A percentile compares a stretch with the other conserved stretches of the same genome.
Conservation (phyloP, 1,140 invertebrate genomes). For the Drosophila bipectinata region DNA sequence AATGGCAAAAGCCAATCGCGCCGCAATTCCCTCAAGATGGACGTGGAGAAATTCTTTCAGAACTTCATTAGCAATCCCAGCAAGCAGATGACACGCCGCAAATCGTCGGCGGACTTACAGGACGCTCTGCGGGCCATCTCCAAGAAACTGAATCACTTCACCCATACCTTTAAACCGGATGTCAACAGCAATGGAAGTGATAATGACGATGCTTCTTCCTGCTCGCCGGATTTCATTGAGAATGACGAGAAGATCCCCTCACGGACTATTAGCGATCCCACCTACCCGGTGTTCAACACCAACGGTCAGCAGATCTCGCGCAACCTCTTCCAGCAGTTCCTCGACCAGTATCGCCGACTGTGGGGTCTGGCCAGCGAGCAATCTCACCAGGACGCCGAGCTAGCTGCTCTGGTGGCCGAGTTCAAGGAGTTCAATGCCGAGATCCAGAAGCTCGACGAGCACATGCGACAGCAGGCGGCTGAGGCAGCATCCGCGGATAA, state of each 20-base stretch:
- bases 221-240: conserved; percentile 79
- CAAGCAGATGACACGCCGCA: conserved; percentile 73
- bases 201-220: conserved; percentile 19
- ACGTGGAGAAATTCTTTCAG: conserved; percentile 81
- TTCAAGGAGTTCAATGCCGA: conserved; percentile 84
- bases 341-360: conserved; percentile 85
- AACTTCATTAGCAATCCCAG: conserved; percentile 79
- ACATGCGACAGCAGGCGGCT: conserved; percentile 84
- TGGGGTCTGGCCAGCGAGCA: conserved; percentile 71
- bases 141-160: conserved; percentile 83
- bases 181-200: conserved; percentile 73
- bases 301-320: conserved; percentile 90
- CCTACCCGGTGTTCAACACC: conserved; percentile 89
- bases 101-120: conserved; percentile 85
- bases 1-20: conserved; percentile 64
- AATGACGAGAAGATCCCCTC: conserved; percentile 67
- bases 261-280: conserved; percentile 91
- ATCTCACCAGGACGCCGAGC: conserved; percentile 63
- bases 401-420: conserved; percentile 74
- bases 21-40: conserved; percentile 65
- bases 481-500: conserved; percentile 54
- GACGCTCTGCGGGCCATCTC: conserved; percentile 85
- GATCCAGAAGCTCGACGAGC: conserved; percentile 83
- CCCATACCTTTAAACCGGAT: conserved; percentile 64
- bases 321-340: conserved; percentile 88